These are phyloP conservation scores for Rhadinocentrus ornatus DNA, from an alignment of 2,797 vertebrate genomes.

Conservation along the genomic window DNA sequence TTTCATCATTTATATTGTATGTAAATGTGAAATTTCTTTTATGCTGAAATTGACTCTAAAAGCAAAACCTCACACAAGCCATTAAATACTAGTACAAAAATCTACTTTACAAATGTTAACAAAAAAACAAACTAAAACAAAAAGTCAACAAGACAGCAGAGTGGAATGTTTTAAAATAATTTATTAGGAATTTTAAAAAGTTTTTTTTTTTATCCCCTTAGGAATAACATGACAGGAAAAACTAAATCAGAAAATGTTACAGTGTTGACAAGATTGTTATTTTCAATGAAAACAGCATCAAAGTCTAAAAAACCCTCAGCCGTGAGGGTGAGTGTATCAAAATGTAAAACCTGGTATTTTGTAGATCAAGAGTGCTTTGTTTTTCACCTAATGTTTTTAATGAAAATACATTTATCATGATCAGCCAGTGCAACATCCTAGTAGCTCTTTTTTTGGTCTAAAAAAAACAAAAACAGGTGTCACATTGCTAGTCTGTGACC, in stretches of 20 bases:
- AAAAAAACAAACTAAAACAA: background rate
- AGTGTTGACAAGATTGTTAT: constrained; percentile 79
- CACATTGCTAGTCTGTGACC: constrained; percentile 74
- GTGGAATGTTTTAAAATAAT: constrained; percentile 95
- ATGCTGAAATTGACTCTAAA: background rate
- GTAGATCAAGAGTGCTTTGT: constrained; percentile 69
- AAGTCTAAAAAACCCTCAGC: constrained; percentile 55
- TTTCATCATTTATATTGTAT: background rate
- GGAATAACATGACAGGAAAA: constrained; percentile 79
- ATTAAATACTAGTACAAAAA: background rate
- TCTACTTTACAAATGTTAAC: background rate
- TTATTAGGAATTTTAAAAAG: constrained; percentile 98
- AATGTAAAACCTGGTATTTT: constrained; percentile 60
- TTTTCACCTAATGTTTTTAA: constrained; percentile 63
- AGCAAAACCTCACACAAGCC: background rate
- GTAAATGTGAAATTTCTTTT: background rate
- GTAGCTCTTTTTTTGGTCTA: constrained; percentile 52
- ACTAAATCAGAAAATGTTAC: constrained; percentile 82
- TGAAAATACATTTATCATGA: constrained; percentile 58
- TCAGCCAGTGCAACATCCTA: constrained; percentile 75
- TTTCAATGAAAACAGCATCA: constrained; percentile 72
- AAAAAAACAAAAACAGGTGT: constrained; percentile 56
- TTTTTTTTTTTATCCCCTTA: constrained; percentile 87
- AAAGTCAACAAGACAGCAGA: constrained; percentile 43
- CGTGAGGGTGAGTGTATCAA: constrained; percentile 60